These are phyloP conservation scores for Xylocopa sonorina DNA, from an alignment of 1,140 invertebrate species.

Conservation along the genomic window DNA sequence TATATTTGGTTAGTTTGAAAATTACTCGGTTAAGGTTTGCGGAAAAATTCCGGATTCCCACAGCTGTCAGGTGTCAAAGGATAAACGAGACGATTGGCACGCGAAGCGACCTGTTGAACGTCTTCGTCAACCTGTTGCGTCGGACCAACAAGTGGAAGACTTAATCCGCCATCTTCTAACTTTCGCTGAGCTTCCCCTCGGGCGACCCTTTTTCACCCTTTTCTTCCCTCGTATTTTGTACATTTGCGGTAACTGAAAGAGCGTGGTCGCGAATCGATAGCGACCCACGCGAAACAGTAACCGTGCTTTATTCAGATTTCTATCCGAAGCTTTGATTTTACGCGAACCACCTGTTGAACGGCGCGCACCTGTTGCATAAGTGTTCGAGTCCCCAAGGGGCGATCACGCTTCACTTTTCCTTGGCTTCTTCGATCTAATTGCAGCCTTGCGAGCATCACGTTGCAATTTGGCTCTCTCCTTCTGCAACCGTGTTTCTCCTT, in stretches of 20 bases:
- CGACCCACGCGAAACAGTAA: neutral
- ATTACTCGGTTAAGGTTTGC: too few relatives aligned
- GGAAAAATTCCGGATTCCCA: too few relatives aligned
- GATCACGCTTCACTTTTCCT: neutral
- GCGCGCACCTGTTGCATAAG: conserved; percentile 37
- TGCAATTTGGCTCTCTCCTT: conserved; percentile 16
- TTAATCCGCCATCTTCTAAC: conserved; percentile 61
- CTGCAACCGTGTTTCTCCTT: neutral
- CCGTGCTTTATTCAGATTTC: neutral
- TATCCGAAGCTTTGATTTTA: conserved; percentile 7
- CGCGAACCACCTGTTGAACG: conserved; percentile 39
- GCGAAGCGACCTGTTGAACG: conserved; percentile 78
- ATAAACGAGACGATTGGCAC: conserved; percentile 68
- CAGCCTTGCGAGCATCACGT: neutral
- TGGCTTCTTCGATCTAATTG: conserved; percentile 23
- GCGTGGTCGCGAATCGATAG: neutral
- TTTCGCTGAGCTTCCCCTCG: conserved; percentile 37
- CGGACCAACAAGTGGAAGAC: neutral
- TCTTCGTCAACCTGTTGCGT: conserved; percentile 77
- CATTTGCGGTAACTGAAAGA: neutral
- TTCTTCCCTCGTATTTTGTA: neutral
- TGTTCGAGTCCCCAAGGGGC: neutral
- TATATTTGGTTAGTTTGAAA: too few relatives aligned
- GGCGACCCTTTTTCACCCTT: neutral
- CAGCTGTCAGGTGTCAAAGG: too few relatives aligned